Base-by-base conservation (phyloP, 2,113 vertebrate species). In the Callocephalon fimbriatum region DNA sequence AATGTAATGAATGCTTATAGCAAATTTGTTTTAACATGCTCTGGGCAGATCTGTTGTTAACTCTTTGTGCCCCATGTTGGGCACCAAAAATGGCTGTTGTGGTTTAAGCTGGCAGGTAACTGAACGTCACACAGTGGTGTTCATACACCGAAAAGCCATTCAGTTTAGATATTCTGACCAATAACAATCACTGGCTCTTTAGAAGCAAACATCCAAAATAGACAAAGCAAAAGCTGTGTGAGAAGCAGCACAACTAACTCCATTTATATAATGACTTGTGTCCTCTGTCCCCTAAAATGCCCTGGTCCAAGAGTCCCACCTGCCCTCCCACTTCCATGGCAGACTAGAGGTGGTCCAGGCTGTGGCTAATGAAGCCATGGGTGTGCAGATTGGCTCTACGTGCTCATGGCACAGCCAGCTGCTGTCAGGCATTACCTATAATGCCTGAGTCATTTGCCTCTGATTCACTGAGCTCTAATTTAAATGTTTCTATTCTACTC, bases 401-500 rank as follows among this genome's bases (percentile, higher is more conserved):
- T 37, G 6, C 54, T 77, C 15, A 6, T 31, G 51, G 47, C 76
- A 53, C 0, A 0, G 15, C 4, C 0, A 3, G 3, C 45, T 66
- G 29, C 61, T 90, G 18, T 15, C 42, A 13, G 70, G 20, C 31
- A 23, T 51, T 67, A 23, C 14, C 13, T 53, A 3, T 7, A 27
- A 74, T 4, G 12, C 15, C 65, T 2, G 4, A 38, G 4, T 2
- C 25, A 56, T 76, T 72, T 29, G 4, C 20, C 11, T 87, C 47
- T 47, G 27, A 63, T 59, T 83, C 79, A 62, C 22, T 42, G 27
- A 80, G 59, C 54, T 86, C 22, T 94, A 84, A 94, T 92, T 84
- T 54, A 54, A 50, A 37, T 17, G 42, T 71, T 77, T 89, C 38
- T 91, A 50, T 95, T 96, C 93, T 81, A n/a, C 80, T 74, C 83